These are phyloP conservation scores for Andrena cerasifolii DNA, from an alignment of 1,140 invertebrate species.

Conservation along the genomic window DNA sequence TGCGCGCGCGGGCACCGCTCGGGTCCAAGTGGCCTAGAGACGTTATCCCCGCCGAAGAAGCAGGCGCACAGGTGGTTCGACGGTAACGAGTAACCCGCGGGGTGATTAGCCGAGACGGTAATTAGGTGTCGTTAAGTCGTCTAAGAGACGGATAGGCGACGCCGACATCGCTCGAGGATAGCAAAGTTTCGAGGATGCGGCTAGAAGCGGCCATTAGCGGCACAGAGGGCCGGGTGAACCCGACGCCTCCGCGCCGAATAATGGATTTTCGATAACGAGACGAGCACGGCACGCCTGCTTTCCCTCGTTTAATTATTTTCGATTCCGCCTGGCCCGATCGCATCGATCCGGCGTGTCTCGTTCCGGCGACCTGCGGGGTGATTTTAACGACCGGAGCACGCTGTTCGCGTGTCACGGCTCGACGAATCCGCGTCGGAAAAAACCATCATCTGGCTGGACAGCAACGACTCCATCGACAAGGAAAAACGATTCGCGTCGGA, in stretches of 20 bases:
- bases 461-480: background rate
- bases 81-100: constrained; percentile 6
- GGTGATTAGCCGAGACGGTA: constrained; percentile 45
- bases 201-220: constrained; percentile 43
- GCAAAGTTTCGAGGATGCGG: constrained; percentile 49
- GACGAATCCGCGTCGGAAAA: no score
- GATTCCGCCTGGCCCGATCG: background rate
- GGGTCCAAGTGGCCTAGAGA: no score
- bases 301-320: constrained; percentile 16
- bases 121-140: constrained; percentile 41
- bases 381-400: background rate
- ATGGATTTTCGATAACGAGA: constrained; percentile 65
- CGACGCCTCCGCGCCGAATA: constrained; percentile 32
- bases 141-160: constrained; percentile 31
- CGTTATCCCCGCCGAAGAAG: no score
- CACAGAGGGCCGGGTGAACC: constrained; percentile 38
- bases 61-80: background rate
- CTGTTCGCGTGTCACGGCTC: no score
- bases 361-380: background rate
- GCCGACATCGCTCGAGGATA: background rate
- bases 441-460: no score
- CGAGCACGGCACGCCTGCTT: constrained; percentile 1
- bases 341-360: background rate
- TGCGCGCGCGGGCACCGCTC: background rate
- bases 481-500: background rate